Conservation (phyloP, 2,113 vertebrate genomes). For the Narcine bancroftii region DNA sequence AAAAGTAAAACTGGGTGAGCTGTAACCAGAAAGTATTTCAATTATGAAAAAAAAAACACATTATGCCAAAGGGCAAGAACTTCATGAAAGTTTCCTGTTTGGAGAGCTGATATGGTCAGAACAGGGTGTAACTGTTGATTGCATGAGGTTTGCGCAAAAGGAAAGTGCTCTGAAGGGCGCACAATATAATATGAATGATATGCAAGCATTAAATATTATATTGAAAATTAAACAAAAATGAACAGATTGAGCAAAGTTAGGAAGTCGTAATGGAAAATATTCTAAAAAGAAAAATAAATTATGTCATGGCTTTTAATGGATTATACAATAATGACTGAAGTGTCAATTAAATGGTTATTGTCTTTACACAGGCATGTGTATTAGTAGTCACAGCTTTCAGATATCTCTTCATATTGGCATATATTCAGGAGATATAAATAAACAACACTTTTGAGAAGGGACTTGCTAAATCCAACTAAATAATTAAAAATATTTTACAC, state of each 20-base stretch:
- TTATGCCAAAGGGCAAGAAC: slow-evolving; percentile 1
- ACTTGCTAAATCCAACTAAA: not conserved
- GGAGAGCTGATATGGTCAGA: slow-evolving; percentile 23
- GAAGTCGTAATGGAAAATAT: not conserved
- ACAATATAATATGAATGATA: not conserved
- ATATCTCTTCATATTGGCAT: not conserved
- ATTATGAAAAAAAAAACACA: not conserved
- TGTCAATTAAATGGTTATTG: slow-evolving; percentile 7
- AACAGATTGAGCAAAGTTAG: not conserved
- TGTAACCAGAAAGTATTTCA: not conserved
- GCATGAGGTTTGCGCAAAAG: not conserved
- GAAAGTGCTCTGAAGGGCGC: not conserved
- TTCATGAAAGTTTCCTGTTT: slow-evolving; percentile 21
- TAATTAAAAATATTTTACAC: not conserved
- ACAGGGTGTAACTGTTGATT: slow-evolving; percentile 5
- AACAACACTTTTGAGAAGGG: not conserved
- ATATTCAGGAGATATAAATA: not conserved
- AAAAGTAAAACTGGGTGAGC: not conserved
- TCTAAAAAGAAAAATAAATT: not conserved
- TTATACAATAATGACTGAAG: not conserved
- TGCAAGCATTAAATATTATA: not conserved
- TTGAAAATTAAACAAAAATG: not conserved
- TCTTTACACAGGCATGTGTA: not conserved
- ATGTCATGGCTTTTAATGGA: not conserved
- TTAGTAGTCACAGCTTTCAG: slow-evolving; percentile 24